Conservation (phyloP, 2,797 vertebrate species). For the Pampus argenteus region DNA sequence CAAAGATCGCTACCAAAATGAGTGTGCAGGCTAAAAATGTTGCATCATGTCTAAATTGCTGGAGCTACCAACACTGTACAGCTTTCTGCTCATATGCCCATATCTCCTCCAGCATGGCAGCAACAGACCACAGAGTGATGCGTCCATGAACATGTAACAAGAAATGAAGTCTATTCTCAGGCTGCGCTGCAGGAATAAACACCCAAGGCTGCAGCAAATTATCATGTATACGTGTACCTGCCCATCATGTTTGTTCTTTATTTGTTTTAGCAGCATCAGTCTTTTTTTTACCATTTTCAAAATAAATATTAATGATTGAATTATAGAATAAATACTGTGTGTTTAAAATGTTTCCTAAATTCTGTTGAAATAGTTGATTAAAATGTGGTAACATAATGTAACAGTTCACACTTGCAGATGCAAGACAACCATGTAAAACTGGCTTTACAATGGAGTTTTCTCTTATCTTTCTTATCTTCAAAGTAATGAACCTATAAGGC, state of each 20-base stretch:
- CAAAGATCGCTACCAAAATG: not conserved
- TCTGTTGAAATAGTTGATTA: not conserved
- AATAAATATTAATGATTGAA: not conserved
- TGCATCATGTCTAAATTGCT: not conserved
- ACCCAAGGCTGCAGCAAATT: conserved; percentile 40
- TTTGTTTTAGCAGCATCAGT: conserved; percentile 9
- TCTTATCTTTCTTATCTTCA: conserved; percentile 31
- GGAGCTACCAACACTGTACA: not conserved
- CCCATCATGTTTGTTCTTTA: conserved; percentile 12
- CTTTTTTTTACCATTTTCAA: not conserved
- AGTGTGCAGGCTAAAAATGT: not conserved
- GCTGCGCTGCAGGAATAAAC: conserved; percentile 41
- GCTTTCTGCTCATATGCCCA: conserved; percentile 21
- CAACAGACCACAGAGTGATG: conserved; percentile 14
- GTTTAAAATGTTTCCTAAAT: not conserved
- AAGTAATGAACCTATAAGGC: conserved; percentile 24
- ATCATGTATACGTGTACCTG: conserved; percentile 33
- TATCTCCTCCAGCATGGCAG: conserved; percentile 15
- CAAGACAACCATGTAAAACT: not conserved
- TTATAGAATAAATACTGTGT: not conserved
- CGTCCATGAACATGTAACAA: conserved; percentile 30
- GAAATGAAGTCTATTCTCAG: conserved; percentile 31
- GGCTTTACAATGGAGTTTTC: conserved; percentile 8
- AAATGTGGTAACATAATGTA: not conserved
- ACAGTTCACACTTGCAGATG: not conserved